Evolutionary conservation across 2,888 invertebrate genomes (phyloP), one percentile per base, ranked within the genome.

Genomic region (Lepas anatifera): DNA sequence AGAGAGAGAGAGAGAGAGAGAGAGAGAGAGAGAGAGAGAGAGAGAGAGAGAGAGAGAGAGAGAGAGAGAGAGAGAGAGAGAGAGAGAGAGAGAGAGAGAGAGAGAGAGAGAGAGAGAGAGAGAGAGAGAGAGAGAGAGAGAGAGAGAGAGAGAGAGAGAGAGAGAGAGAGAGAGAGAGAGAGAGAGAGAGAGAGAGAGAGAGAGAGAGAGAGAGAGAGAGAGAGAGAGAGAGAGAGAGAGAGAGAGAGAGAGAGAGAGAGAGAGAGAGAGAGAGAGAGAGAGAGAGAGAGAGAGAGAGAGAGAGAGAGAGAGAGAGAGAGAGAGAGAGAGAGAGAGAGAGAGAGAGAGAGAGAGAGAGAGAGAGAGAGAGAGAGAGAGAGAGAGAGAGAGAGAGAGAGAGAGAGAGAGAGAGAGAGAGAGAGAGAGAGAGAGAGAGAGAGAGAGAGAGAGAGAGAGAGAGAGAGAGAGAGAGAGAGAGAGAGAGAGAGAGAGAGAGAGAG

Each of bases 71-170:
- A 18, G 52, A 32, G 18, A 22, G 50, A 27, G 29, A 32, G 32
- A 13, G 16, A 32, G 32, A 29, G 29, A 32, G 68, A 50, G 32
- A 22, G 18, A 32, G 29, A 35, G 50, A 2, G 52, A 37, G n/a
- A 52, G 18, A 22, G 22, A 18, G 52, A 35, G 25, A 29, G 52
- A 50, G 39, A 68, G 68, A 41, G 35, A 52, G 58, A 58, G 70
- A 41, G 68, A 63, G 58, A 58, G 41, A 43, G 63, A 68, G 46
- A 46, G 68, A 43, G 63, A 46, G 58, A 43, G 68, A 29, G 32
- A 68, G 68, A 58, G 68, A 68, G 32, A 68, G 58, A 41, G 46
- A 50, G 58, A 58, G 70, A 41, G 68, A 63, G 58, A 58, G 41
- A 43, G 63, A 68, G 46, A 46, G 68, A 43, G 63, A 43, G 58